Base-by-base conservation (phyloP, 2,797 vertebrate genomes). In the Nyctalus aviator region DNA sequence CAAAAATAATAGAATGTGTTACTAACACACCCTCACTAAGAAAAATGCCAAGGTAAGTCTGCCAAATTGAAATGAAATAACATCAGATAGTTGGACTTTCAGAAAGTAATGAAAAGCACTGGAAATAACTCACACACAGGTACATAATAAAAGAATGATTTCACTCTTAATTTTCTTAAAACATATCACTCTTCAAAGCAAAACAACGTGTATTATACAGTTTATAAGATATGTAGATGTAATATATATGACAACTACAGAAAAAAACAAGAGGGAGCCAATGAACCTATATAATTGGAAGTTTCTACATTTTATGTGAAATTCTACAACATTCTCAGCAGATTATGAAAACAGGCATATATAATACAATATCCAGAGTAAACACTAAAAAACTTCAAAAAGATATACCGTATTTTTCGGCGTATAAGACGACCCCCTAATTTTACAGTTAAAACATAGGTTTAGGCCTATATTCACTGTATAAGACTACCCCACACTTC, bases 121-220 rank as follows among this genome's bases (percentile, higher is more conserved):
- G 27, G 14, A 72, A 85, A 32, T 46, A 20, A 64, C 59, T 32
- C 20, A 18, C 57, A 50, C 23, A 50, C 76, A n/a, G 15, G 21
- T 66, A 76, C 2, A 8, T 76, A 83, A 50, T 66, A 37, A 86
- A 81, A 68, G n/a, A 88, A 25, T 77, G 12, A 13, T 64, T 50
- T 66, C 62, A 64, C 25, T 90, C 10, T 50, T 50, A n/a, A 68
- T 93, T 69, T 73, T 66, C 59, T 69, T 69, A 86, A 75, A 90
- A 68, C 8, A 20, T 59, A 59, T 44, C 30, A 46, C 23, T 68
- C 48, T 73, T 44, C 37, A 75, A 90, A 79, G 73, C 15, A 92
- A 95, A 27, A 55, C 35, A 69, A 69, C 32, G 82, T 6, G 17
- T 12, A 84, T 2, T 84, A 9, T 41, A 6, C 27, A 68, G 17